phyloP scores from a whole-genome alignment of 2,888 invertebrate genomes.

The Dorcus parallelipipedus region DNA sequence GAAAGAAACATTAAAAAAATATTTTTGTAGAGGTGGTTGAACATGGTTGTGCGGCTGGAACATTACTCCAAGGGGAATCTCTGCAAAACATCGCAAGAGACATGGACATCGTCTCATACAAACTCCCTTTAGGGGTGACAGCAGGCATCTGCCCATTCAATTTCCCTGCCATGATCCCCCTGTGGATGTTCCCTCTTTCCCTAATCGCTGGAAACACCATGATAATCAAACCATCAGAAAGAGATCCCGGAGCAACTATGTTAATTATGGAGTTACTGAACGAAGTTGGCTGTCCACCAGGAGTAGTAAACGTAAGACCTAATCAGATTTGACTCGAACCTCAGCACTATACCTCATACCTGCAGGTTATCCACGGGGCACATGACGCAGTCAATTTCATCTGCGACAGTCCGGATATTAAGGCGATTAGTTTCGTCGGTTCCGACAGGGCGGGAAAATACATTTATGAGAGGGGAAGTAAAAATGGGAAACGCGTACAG shows the following conservation, averaged over 20 bases:
- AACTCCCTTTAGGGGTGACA: conserved; percentile 88
- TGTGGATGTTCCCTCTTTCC: conserved; percentile 91
- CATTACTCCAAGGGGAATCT: conserved; percentile 89
- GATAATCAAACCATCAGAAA: conserved; percentile 93
- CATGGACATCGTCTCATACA: conserved; percentile 94
- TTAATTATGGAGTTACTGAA: conserved; percentile 88
- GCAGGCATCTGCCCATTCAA: conserved; percentile 98
- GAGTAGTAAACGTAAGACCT: conserved; percentile 78
- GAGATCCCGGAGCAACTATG: conserved; percentile 96
- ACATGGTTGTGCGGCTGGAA: conserved; percentile 91
- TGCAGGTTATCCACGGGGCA: conserved; percentile 84
- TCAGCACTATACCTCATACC: conserved; percentile 28
- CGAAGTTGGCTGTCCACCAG: conserved; percentile 94
- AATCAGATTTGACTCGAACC: background rate
- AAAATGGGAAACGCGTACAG: conserved; percentile 87
- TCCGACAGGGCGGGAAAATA: conserved; percentile 95
- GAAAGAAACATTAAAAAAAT: background rate
- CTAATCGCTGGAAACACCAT: conserved; percentile 92
- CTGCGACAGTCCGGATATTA: conserved; percentile 93
- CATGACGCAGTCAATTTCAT: conserved; percentile 96
- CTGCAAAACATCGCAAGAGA: conserved; percentile 84
- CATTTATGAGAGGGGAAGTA: conserved; percentile 89
- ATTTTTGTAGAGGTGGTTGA: conserved; percentile 84
- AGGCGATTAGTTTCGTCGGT: conserved; percentile 97
- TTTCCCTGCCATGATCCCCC: conserved; percentile 99